These are phyloP conservation scores for Alouatta palliata DNA, from an alignment of 2,113 vertebrate genomes.

Conservation along the genomic window DNA sequence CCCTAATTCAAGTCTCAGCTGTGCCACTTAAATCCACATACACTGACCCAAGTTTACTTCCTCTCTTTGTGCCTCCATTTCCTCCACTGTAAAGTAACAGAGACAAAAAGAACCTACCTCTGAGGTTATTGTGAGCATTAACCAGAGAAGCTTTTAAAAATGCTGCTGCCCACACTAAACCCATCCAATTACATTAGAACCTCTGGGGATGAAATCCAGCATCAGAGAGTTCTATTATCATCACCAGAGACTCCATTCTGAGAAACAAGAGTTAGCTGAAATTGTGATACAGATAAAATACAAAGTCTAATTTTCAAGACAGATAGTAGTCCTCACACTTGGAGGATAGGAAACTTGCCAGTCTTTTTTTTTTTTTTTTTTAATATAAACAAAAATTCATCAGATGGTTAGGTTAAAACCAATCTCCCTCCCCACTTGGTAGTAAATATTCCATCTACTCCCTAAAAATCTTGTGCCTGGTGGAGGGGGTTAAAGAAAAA, in stretches of 20 bases:
- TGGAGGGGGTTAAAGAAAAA: constrained; percentile 65
- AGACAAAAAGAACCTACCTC: not conserved
- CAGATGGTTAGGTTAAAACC: constrained; percentile 38
- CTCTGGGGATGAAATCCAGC: not conserved
- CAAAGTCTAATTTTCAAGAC: constrained; percentile 13
- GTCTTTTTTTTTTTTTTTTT: not conserved
- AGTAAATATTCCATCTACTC: constrained; percentile 61
- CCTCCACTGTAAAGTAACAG: not conserved
- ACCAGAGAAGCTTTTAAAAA: not conserved
- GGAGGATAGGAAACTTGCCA: constrained; percentile 11
- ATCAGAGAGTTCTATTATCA: not conserved
- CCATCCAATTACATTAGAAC: not conserved
- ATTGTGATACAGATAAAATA: constrained; percentile 52
- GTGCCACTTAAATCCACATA: not conserved
- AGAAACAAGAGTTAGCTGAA: not conserved
- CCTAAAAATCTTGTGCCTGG: constrained; percentile 53
- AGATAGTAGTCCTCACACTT: not conserved
- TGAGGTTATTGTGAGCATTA: not conserved
- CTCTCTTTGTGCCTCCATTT: not conserved
- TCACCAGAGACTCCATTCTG: not conserved
- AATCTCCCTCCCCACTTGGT: constrained; percentile 62
- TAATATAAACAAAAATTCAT: constrained; percentile 36
- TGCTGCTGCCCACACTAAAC: not conserved
- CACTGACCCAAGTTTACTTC: not conserved
- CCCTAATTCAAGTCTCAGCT: not conserved